Evolutionary conservation across 2,797 vertebrate species (phyloP), one percentile per base, ranked within the genome.

Genomic region (Pipistrellus nathusii): DNA sequence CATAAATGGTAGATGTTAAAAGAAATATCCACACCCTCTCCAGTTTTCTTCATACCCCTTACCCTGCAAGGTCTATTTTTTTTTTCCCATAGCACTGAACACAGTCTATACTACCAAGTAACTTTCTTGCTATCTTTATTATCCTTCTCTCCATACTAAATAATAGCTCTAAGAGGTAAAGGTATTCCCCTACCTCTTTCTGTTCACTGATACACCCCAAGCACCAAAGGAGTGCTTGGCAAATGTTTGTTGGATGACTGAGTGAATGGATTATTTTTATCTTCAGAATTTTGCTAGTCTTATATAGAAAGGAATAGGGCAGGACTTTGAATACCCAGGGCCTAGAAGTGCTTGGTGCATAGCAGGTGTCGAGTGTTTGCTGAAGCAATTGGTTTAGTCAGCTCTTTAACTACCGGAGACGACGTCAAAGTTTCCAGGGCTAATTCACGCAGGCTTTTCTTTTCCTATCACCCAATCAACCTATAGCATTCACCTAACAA

Each of bases 381-480:
- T 38, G 57, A 94, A 86, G 86, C 17, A 85, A 91, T 55, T 80
- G 83, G 80, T 35, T 62, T 44, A 53, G 66, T 91, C 46, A 44
- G 76, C 78, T 62, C 41, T 82, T 91, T 71, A 80, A 77, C 32
- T 25, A 73, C 15, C 15, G 7, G 44, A 83, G 72, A 83, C 46
- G 25, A 51, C 4, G 5, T 66, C 38, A 81, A 55, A 85, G 7
- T 27, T 91, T 10, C 75, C 66, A 85, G 41, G 77, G 75, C n/a
- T 75, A 89, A 23, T 85, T 93, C 57, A 68, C 30, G 55, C n/a
- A 30, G 68, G 38, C 6, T 35, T 84, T 59, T 20, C 17, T 80
- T 80, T 84, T 59, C 23, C 32, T 88, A 35, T 78, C 68, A 76
- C 59, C 41, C 55, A 69, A 38, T 32, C 32, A 75, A 90, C 48